Conservation (phyloP, 2,888 invertebrate genomes). For the Actias luna region DNA sequence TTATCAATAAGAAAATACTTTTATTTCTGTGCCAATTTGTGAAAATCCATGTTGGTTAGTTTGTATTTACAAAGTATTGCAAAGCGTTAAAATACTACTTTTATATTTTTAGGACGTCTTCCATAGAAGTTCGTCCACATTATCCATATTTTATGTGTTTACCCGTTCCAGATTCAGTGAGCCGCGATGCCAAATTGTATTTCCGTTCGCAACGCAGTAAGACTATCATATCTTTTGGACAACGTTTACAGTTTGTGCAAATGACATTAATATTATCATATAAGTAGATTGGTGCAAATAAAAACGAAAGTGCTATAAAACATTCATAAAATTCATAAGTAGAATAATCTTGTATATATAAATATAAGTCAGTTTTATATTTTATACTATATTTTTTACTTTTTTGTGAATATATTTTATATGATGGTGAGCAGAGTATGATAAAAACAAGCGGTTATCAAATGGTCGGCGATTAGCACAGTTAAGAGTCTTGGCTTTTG, state of each 20-base stretch:
- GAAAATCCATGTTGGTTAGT: not conserved
- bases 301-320: not conserved
- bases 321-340: too few species aligned
- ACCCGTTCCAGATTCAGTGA: slow-evolving; percentile 18
- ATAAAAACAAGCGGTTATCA: too few species aligned
- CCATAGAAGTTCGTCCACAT: slow-evolving; percentile 17
- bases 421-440: too few species aligned
- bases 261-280: slow-evolving; percentile 5
- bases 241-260: not conserved
- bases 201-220: slow-evolving; percentile 23
- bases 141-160: slow-evolving; percentile 19
- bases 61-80: not conserved
- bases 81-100: not conserved
- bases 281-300: not conserved
- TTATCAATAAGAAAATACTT: too few species aligned
- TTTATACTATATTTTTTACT: too few species aligned
- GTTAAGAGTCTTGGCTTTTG: too few species aligned
- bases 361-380: too few species aligned
- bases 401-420: too few species aligned
- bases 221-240: slow-evolving; percentile 21
- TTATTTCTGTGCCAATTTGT: not conserved
- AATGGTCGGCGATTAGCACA: too few species aligned
- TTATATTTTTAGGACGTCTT: slow-evolving; percentile 16
- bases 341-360: too few species aligned
- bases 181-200: slow-evolving; percentile 31